Evolutionary conservation across 2,113 vertebrate species (phyloP), one percentile per base, ranked within the genome.

Genomic region (Otis tarda): DNA sequence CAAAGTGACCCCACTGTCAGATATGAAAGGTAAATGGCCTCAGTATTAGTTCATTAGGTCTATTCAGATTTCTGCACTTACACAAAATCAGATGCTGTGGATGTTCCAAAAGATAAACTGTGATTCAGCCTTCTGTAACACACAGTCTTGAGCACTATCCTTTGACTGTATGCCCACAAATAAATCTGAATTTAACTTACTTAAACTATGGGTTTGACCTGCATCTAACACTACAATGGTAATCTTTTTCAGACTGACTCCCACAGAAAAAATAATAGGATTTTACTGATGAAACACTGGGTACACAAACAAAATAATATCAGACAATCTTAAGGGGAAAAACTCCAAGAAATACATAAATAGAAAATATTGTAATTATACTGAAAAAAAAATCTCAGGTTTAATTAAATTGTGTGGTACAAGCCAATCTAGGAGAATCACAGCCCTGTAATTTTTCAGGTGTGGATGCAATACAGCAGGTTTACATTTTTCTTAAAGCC

Each of bases 271-370:
- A 79, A 68, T 6, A 65, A 9, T 11, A 52, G 52, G 10, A 22
- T 96, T 83, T 87, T 91, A 95, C 50, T 76, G 10, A 87, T 37
- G 49, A 73, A 95, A 83, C 70, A 71, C 16, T 77, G 71, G 43
- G 30, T 47, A 89, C 20, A 68, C 7, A 61, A 59, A 64, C 15
- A 75, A 96, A 95, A 77, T 10, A 50, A 23, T 35, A 87, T 4
- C 17, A 80, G 49, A 6, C 27, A 87, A 25, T 57, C 23, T 73
- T 50, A 70, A 61, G 4, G 2, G 12, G 41, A 95, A 47, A 64
- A 8, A 5, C 3, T 13, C 7, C 10, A 75, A 55, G 10, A 79
- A 41, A 79, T 27, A 56, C 3, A 43, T 57, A 86, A 90, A 53
- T 39, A 39, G 2, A 25, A 83, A 63, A 70, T 43, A 87, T 3